Evolutionary conservation across 2,113 vertebrate genomes (phyloP).

Genomic region (Poecile atricapillus): DNA sequence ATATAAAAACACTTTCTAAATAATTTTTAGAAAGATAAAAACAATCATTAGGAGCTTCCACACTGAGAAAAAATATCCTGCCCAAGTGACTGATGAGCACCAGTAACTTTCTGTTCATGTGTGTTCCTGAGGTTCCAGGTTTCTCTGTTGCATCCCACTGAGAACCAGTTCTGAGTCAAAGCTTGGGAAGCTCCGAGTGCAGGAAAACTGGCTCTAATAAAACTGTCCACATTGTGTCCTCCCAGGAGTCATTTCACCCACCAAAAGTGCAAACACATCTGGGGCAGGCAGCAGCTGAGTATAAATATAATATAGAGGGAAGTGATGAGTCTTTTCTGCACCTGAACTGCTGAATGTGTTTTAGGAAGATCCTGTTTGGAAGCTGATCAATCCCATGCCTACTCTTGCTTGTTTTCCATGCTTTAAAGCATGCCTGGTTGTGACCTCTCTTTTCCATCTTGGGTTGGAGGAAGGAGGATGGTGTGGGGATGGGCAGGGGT

Average conservation of each 20-base stretch:
- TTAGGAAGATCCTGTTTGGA: slow-evolving; percentile 10
- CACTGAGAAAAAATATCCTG: not conserved
- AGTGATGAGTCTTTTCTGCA: not conserved
- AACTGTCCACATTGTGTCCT: not conserved
- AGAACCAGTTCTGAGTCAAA: not conserved
- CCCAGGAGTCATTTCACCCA: not conserved
- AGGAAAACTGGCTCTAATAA: not conserved
- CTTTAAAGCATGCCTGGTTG: not conserved
- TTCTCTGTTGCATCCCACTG: not conserved
- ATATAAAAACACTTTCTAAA: not conserved
- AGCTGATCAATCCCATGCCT: not conserved
- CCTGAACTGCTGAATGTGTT: not conserved
- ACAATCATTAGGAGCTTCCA: not conserved
- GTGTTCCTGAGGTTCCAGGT: not conserved
- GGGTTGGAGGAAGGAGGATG: not conserved
- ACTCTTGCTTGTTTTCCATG: not conserved
- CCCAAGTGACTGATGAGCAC: not conserved
- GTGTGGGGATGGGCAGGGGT: not conserved
- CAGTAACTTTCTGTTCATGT: not conserved
- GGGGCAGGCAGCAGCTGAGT: not conserved
- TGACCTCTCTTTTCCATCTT: not conserved
- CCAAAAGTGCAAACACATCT: not conserved
- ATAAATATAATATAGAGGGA: not conserved
- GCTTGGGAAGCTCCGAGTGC: not conserved
- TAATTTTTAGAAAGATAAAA: not conserved